Base-by-base conservation (phyloP, 2,113 vertebrate genomes). In the Isichthys henryi region DNA sequence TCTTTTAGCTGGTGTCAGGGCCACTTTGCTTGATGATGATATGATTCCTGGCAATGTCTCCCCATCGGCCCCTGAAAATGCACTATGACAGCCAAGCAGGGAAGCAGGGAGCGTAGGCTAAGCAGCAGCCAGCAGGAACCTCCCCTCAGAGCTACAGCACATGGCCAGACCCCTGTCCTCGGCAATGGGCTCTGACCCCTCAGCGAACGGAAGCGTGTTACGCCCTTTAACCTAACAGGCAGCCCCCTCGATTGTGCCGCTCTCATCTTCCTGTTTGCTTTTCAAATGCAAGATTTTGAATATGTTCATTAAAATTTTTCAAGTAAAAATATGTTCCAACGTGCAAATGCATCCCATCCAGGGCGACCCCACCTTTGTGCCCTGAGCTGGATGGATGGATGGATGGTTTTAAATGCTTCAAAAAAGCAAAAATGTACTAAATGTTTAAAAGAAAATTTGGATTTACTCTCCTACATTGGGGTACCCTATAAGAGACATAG, bases 1-100 rank as follows among this genome's bases (percentile, higher is more conserved):
- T 94, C 92, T 94, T 93, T 94, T 94, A 95, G 94, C 91, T 94
- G 92, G 92, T 93, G 93, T 96, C 96, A 95, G 93, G 94, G 93
- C 93, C 91, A 88, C 92, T 93, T 95, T 94, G 94, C 93, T 93
- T 93, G 94, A 93, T 89, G 93, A 95, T 94, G 95, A 95, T 96
- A 94, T 94, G 94, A 94, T 92, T 91, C 92, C 92, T 94, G 92
- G 91, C 92, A 94, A 94, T 94, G 90, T 92, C 94, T 95, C 94
- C 94, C 95, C 90, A 88, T 94, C 91, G 91, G 91, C 92, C 93
- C 93, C 94, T 94, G 94, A 93, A 95, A 94, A 92, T 96, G 95
- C 96, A 91, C 93, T 93, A 96, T 95, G 95, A 93, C 89, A 91
- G 86, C 70, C 27, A 84, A 92, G 91, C 90, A 87, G 92, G 85